Conservation (phyloP, 2,113 vertebrate genomes). For the Cranoglanis bouderius region DNA sequence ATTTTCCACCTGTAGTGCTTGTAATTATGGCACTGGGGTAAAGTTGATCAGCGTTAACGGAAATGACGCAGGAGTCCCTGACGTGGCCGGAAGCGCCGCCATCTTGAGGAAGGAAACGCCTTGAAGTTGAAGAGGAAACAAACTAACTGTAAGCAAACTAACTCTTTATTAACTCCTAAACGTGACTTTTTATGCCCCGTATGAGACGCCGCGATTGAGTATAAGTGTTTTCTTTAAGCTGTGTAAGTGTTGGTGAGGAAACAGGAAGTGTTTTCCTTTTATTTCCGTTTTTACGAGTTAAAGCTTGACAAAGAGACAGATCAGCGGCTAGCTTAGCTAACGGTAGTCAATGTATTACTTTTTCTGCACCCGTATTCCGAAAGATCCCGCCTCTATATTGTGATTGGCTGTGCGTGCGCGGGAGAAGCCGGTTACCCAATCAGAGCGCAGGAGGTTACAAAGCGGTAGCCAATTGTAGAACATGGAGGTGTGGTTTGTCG, state of each 20-base stretch:
- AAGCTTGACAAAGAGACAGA: constrained; percentile 8
- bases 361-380: background rate
- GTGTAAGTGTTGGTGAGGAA: background rate
- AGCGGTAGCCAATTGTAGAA: background rate
- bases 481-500: background rate
- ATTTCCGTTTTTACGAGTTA: background rate
- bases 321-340: constrained; percentile 2
- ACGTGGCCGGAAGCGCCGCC: constrained; percentile 70
- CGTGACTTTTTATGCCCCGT: fast-evolving
- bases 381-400: background rate
- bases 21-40: background rate
- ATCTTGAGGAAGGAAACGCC: constrained; percentile 72
- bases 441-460: fast-evolving
- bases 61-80: constrained; percentile 57
- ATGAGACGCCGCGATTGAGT: fast-evolving
- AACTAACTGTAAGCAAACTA: constrained; percentile 51
- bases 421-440: background rate
- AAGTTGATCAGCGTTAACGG: background rate
- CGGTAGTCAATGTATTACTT: background rate
- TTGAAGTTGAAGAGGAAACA: constrained; percentile 63
- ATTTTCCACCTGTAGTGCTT: background rate
- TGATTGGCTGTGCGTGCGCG: background rate
- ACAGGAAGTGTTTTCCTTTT: background rate
- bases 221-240: background rate
- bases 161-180: background rate